Evolutionary conservation across 2,113 vertebrate species (phyloP), one percentile per base, ranked within the genome.

Genomic region (Callopanchax toddi): DNA sequence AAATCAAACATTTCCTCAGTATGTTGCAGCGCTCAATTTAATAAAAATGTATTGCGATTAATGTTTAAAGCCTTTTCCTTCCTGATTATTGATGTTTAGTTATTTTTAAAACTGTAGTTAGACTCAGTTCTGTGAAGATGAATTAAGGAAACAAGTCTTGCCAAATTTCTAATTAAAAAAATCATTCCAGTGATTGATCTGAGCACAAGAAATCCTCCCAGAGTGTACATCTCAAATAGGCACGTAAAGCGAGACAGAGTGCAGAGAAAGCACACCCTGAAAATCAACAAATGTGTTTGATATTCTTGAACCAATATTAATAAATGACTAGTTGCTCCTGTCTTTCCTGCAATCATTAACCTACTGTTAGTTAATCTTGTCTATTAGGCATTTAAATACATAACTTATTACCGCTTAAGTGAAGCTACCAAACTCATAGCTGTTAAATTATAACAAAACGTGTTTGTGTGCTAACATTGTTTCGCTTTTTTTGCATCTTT

Each of bases 281-380:
- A 11, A 74, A 59, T 52, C 68, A 68, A 80, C 73, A 63, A 18
- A 18, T 18, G 13, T 12, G 71, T 75, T 52, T 66, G 72, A 78
- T 74, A 78, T 84, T 82, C 36, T 69, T 50, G 7, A 46, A 62
- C 44, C 56, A 22, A 15, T 40, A n/a, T 75, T 53, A 79, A 69
- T 82, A 44, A n/a, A 36, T 46, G 71, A 64, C 67, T 70, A 21
- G 21, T n/a, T 49, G 39, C 60, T 50, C 12, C 52, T 0, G 3
- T 34, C 36, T 60, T 39, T 78, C 51, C n/a, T 51, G 6, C 59
- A 77, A 77, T 81, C 48, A 79, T 82, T 81, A 77, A 81, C 78
- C 21, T 23, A 22, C 9, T 55, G 15, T 11, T 17, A 42, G 22
- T 57, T 60, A 67, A 54, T 70, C 15, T 37, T 61, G 43, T 55